Evolutionary conservation across 2,888 invertebrate genomes (phyloP).

Genomic region (Caenorhabditis wallacei): DNA sequence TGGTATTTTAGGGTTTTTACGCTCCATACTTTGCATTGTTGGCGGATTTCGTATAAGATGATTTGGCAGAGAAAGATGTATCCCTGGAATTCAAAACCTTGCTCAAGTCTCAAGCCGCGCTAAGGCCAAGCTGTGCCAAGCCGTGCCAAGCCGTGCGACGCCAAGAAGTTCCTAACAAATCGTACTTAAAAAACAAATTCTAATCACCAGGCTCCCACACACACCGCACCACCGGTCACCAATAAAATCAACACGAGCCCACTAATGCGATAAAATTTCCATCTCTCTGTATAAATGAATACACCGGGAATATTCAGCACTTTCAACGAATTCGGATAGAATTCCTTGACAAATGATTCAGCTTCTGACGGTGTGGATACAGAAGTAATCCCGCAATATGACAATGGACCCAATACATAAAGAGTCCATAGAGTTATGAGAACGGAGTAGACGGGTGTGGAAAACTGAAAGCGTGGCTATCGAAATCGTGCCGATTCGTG

Average conservation of each 20-base stretch:
- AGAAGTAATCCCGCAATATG: slow-evolving; percentile 29
- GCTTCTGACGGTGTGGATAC: slow-evolving; percentile 4
- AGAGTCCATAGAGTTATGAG: not conserved
- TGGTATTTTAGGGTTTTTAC: not conserved
- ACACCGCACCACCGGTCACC: slow-evolving; percentile 8
- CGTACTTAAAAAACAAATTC: too few species aligned
- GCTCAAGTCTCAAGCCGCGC: too few species aligned
- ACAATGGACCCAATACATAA: slow-evolving; percentile 11
- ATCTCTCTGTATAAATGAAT: slow-evolving; percentile 23
- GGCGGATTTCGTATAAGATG: not conserved
- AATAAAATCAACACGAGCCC: slow-evolving; percentile 2
- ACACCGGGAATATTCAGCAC: slow-evolving; percentile 31
- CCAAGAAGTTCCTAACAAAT: too few species aligned
- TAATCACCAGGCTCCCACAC: too few species aligned
- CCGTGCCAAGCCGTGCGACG: too few species aligned
- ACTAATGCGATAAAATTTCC: slow-evolving; percentile 18
- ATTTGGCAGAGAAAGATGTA: not conserved
- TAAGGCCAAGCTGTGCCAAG: too few species aligned
- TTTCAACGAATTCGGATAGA: slow-evolving; percentile 23
- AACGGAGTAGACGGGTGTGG: not conserved
- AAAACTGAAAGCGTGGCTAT: slow-evolving; percentile 16
- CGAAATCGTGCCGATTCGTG: too few species aligned
- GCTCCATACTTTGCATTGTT: not conserved
- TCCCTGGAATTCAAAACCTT: not conserved
- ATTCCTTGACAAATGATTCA: slow-evolving; percentile 1